Evolutionary conservation across 2,797 vertebrate genomes (phyloP).

Genomic region (Gadopsis marmoratus): DNA sequence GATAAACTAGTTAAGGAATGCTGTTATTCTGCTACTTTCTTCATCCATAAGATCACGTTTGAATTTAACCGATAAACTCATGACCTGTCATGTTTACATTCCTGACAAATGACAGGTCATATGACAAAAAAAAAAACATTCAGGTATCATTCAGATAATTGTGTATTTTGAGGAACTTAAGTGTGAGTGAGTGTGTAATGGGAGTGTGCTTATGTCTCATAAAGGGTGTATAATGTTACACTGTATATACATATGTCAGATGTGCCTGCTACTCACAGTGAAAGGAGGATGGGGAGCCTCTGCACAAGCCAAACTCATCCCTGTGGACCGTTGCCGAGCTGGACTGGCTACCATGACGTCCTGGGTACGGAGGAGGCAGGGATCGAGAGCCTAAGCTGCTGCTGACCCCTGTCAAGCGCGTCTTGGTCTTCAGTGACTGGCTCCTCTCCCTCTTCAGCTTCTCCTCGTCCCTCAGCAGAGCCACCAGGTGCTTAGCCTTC

Average conservation of each 20-base stretch:
- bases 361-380: conserved; percentile 85
- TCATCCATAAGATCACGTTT: background rate
- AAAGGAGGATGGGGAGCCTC: conserved; percentile 87
- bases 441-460: conserved; percentile 91
- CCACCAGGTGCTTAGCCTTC: conserved; percentile 95
- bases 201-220: background rate
- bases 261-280: conserved; percentile 88
- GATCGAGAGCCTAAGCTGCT: conserved; percentile 77
- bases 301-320: conserved; percentile 82
- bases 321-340: conserved; percentile 55
- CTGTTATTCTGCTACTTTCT: background rate
- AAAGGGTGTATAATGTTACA: background rate
- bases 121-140: conserved; percentile 11
- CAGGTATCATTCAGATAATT: background rate
- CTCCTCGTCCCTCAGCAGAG: conserved; percentile 92
- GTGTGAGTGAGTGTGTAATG: no score
- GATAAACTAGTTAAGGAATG: background rate
- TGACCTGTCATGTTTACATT: conserved; percentile 19
- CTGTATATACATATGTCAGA: background rate
- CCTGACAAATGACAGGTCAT: conserved; percentile 16
- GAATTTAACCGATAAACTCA: conserved; percentile 4
- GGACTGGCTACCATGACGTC: conserved; percentile 82
- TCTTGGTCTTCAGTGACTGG: conserved; percentile 92
- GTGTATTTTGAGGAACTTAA: background rate
- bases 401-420: conserved; percentile 87